Percentiles rank a stretch among this genome's conserved stretches.
Conservation (phyloP, 2,113 vertebrate species). For the Myrmophylax atrothorax region DNA sequence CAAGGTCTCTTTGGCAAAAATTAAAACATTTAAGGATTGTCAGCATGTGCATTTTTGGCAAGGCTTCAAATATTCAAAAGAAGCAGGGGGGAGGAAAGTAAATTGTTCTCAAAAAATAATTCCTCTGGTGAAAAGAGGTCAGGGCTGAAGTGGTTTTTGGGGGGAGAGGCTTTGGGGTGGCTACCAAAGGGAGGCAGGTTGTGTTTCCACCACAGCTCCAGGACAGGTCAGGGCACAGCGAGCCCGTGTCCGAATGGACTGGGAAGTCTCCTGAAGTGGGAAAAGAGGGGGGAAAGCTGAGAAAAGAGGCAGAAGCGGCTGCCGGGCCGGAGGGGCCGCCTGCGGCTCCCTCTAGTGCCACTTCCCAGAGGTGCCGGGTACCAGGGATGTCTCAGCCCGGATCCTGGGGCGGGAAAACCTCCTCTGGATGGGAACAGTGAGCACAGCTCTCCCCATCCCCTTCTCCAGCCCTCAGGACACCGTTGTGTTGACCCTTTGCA, state of each 20-base stretch:
- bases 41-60: neutral
- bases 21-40: neutral
- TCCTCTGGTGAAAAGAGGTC: neutral
- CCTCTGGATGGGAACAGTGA: rapidly evolving
- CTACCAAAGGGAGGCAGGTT: too few relatives aligned
- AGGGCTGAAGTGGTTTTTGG: rapidly evolving
- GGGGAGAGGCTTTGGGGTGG: too few relatives aligned
- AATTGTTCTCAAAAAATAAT: neutral
- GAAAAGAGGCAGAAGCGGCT: rapidly evolving
- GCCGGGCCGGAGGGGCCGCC: neutral
- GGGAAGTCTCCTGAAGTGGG: neutral
- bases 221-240: neutral
- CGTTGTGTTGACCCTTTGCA: rapidly evolving
- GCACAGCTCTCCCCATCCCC: neutral
- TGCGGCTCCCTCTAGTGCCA: conserved; percentile 2
- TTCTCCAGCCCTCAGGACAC: neutral
- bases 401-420: neutral
- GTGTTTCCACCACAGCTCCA: neutral
- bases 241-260: rapidly evolving
- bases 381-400: rapidly evolving
- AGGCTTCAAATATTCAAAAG: neutral
- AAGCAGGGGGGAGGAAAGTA: rapidly evolving
- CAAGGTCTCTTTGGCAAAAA: neutral
- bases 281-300: rapidly evolving
- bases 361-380: neutral